Conservation (phyloP, 2,888 invertebrate genomes). For the Crematogaster levior region DNA sequence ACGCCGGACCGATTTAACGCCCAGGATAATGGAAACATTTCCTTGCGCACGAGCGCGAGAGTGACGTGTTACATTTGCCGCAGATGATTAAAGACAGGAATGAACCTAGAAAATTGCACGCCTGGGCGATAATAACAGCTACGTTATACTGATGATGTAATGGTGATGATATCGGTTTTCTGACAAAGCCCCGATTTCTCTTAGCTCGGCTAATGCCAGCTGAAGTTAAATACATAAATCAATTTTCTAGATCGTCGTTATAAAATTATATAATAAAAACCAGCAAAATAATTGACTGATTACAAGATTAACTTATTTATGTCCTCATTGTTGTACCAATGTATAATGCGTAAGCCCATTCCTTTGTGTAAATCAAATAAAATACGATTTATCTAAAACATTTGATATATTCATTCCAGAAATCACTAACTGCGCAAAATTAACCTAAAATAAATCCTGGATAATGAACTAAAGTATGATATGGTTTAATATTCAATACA, state of each 20-base stretch:
- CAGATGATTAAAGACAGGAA: constrained; percentile 41
- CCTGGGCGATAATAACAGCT: constrained; percentile 31
- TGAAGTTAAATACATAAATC: constrained; percentile 15
- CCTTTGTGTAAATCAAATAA: neutral
- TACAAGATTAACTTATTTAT: neutral
- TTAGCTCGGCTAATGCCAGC: neutral
- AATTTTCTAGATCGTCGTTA: neutral
- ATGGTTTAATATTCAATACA: constrained; percentile 22
- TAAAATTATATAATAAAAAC: too few species aligned
- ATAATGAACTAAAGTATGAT: neutral
- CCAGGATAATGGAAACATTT: constrained; percentile 49
- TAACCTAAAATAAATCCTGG: constrained; percentile 19
- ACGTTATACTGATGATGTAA: constrained; percentile 31
- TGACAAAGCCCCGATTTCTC: constrained; percentile 2
- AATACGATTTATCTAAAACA: neutral
- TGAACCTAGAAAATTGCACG: constrained; percentile 39
- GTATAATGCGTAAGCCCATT: neutral
- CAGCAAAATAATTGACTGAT: neutral
- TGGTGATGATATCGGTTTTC: constrained; percentile 22
- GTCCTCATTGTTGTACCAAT: neutral
- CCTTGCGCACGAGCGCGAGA: constrained; percentile 23
- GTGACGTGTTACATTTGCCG: constrained; percentile 40
- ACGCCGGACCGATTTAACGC: constrained; percentile 36
- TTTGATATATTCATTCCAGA: neutral
- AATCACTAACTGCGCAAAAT: neutral